Conservation (phyloP, 2,888 invertebrate species). For the Spilosoma lubricipeda region DNA sequence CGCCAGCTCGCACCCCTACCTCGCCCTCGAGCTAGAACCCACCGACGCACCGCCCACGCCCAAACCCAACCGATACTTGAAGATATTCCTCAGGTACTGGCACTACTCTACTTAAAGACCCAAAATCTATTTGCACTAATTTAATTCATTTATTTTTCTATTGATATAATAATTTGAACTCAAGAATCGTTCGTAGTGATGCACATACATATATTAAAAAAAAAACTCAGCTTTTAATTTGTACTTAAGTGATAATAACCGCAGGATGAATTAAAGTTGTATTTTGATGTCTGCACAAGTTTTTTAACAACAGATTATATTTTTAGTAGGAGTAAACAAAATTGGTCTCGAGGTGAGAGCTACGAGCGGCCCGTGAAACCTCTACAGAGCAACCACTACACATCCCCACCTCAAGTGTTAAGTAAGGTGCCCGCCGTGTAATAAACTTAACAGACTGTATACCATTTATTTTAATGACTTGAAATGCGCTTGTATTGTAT, state of each 20-base stretch:
- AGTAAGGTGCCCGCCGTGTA: slow-evolving; percentile 42
- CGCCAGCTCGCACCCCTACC: slow-evolving; percentile 73
- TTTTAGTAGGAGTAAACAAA: slow-evolving; percentile 62
- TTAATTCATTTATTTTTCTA: not conserved
- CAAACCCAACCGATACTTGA: slow-evolving; percentile 54
- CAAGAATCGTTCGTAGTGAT: not conserved
- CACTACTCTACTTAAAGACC: not conserved
- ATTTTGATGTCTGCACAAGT: not conserved
- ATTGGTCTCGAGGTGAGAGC: slow-evolving; percentile 60
- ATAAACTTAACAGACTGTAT: not conserved
- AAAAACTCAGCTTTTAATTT: not conserved
- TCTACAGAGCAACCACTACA: slow-evolving; percentile 71
- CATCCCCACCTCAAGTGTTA: slow-evolving; percentile 64
- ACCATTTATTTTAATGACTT: not conserved
- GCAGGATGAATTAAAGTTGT: not conserved
- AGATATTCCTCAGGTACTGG: slow-evolving; percentile 65
- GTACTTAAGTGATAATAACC: not conserved
- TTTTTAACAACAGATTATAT: not conserved
- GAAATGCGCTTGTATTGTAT: not conserved
- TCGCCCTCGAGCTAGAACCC: slow-evolving; percentile 66
- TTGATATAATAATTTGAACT: not conserved
- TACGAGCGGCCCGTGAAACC: slow-evolving; percentile 70
- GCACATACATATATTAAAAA: not conserved
- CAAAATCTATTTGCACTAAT: not conserved
- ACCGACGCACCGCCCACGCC: slow-evolving; percentile 53